Conservation (phyloP, 2,888 invertebrate genomes). For the Octonoba sinensis region DNA sequence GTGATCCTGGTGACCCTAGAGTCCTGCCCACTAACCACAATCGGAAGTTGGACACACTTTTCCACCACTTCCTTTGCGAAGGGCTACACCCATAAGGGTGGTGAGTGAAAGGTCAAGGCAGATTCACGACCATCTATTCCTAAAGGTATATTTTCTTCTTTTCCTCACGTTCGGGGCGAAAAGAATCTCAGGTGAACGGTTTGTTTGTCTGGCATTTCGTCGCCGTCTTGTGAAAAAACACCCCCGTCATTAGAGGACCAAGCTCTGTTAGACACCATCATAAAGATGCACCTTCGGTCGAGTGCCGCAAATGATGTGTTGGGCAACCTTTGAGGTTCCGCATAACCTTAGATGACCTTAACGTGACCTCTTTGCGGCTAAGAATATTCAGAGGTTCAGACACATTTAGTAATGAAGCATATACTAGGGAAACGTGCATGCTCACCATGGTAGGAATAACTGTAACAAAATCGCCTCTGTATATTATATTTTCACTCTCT, state of each 20-base stretch:
- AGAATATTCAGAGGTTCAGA: too few relatives aligned
- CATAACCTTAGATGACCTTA: slow-evolving; percentile 22
- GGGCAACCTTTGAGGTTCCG: neutral
- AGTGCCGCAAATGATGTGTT: slow-evolving; percentile 38
- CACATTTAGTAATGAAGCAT: too few relatives aligned
- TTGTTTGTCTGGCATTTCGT: slow-evolving; percentile 46
- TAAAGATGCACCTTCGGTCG: too few relatives aligned
- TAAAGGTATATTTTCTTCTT: neutral
- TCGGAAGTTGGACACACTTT: slow-evolving; percentile 56
- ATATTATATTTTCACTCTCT: too few relatives aligned
- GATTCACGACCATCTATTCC: neutral
- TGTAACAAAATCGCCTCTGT: too few relatives aligned
- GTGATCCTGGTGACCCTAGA: slow-evolving; percentile 20
- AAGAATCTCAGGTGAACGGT: slow-evolving; percentile 7
- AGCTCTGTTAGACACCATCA: slow-evolving; percentile 18
- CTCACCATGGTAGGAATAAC: too few relatives aligned
- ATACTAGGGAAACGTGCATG: too few relatives aligned
- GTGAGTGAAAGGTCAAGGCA: slow-evolving; percentile 27
- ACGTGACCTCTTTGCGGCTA: too few relatives aligned
- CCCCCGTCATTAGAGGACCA: slow-evolving; percentile 43
- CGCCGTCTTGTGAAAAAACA: slow-evolving; percentile 10
- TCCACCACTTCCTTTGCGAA: slow-evolving; percentile 13
- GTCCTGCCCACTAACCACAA: slow-evolving; percentile 35
- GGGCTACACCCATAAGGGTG: slow-evolving; percentile 10
- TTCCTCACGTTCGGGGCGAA: slow-evolving; percentile 34